phyloP scores from a whole-genome alignment of 2,888 invertebrate species.

The Drosophila robusta region DNA sequence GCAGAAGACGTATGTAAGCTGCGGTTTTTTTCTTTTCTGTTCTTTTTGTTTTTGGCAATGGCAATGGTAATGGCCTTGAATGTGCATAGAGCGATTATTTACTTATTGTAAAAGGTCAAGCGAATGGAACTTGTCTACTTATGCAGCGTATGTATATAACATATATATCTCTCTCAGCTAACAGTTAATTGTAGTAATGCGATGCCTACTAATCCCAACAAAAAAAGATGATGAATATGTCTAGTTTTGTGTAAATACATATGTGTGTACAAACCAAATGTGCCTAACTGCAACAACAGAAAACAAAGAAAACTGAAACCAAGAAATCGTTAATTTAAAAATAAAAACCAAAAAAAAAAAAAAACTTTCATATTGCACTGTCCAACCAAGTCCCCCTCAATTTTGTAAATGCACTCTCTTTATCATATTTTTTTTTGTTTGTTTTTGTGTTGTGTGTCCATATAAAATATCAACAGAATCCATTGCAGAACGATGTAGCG shows the following conservation, averaged over 20 bases:
- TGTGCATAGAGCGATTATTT: slow-evolving; percentile 24
- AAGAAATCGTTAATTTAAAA: slow-evolving; percentile 4
- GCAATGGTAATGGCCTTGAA: slow-evolving; percentile 59
- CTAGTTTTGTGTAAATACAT: slow-evolving; percentile 75
- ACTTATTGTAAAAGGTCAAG: slow-evolving; percentile 7
- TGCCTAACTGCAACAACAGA: slow-evolving; percentile 50
- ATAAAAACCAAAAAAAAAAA: neutral
- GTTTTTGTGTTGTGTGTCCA: slow-evolving; percentile 62
- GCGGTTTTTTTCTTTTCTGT: slow-evolving; percentile 26
- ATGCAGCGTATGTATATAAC: slow-evolving; percentile 17
- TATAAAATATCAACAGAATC: slow-evolving; percentile 71
- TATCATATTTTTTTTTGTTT: slow-evolving; percentile 30
- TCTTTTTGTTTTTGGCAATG: slow-evolving; percentile 39
- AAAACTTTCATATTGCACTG: slow-evolving; percentile 12
- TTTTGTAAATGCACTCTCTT: slow-evolving; percentile 8
- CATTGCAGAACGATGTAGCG: slow-evolving; percentile 90
- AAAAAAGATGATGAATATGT: slow-evolving; percentile 75
- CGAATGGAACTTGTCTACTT: slow-evolving; percentile 16
- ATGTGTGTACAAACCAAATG: slow-evolving; percentile 20
- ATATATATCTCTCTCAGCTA: slow-evolving; percentile 22
- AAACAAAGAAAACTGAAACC: slow-evolving; percentile 37
- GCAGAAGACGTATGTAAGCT: slow-evolving; percentile 65
- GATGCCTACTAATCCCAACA: slow-evolving; percentile 62
- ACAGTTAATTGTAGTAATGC: slow-evolving; percentile 51
- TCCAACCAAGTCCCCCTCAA: slow-evolving; percentile 11